Conservation (phyloP, 2,888 invertebrate genomes). For the Idaea dimidiata region DNA sequence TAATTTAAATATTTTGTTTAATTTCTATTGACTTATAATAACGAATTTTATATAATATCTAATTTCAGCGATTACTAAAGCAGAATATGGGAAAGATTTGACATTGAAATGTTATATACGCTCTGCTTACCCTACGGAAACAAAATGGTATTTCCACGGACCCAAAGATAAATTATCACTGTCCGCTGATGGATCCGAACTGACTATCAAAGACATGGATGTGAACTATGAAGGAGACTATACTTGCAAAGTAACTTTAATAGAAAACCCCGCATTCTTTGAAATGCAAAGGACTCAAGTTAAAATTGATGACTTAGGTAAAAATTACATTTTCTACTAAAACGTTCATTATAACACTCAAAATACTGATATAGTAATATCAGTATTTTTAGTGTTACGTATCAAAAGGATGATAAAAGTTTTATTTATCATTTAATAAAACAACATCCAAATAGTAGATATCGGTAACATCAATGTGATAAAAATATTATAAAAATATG, state of each 20-base stretch:
- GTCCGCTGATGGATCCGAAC: background rate
- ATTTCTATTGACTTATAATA: no score
- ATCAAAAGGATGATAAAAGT: no score
- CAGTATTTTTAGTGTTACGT: no score
- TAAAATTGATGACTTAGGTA: constrained; percentile 13
- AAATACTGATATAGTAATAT: no score
- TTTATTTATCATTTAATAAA: no score
- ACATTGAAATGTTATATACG: constrained; percentile 7
- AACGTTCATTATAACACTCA: no score
- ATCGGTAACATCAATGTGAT: no score
- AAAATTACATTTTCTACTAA: no score
- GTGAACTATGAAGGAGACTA: constrained; percentile 13
- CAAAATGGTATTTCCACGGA: constrained; percentile 3
- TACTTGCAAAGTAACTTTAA: constrained; percentile 13
- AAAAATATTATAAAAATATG: no score
- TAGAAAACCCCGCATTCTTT: background rate
- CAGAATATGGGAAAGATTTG: background rate
- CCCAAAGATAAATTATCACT: background rate
- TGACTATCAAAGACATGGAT: constrained; percentile 13
- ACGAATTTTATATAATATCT: background rate
- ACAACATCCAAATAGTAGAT: no score
- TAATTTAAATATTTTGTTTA: no score
- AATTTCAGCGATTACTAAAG: background rate
- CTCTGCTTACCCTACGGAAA: background rate
- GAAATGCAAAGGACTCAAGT: constrained; percentile 9